Base-by-base conservation (phyloP, 2,888 invertebrate genomes). In the Synergus umbraculus region DNA sequence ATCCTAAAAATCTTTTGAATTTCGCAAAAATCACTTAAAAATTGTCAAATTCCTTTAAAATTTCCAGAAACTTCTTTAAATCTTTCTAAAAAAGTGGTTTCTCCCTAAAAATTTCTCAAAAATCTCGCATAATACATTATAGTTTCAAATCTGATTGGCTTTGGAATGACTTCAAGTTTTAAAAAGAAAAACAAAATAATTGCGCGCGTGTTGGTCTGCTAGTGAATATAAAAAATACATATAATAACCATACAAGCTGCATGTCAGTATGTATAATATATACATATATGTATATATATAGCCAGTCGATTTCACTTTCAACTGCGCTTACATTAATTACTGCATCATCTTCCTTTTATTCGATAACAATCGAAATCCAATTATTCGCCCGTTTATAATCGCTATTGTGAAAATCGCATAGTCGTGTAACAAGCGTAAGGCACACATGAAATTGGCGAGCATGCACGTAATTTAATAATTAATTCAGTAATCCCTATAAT, bases 221-320 rank as follows among this genome's bases (percentile, higher is more conserved):
- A 22, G 22, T 22, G 22, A 22, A 22, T 1, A 22, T 9, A 13
- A 67, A 13, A 67, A 46, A 43, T 13, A 44, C 44, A 67, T 67
- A 13, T 18, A 44, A 22, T 67, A n/a, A 43, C 43, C 15, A 67
- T 44, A 54, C 49, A 54, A 37, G 37, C 22, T 22, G 1, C 22
- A 22, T 22, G 22, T 22, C 22, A 22, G 22, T 22, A 22, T 22
- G 22, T 22, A 22, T 22, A 22, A 22, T 22, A 1, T 22, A 22
- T 22, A 22, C 1, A 22, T 22, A 22, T 37, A 37, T 46, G 22
- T 22, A 22, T 22, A 22, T 37, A 37, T 46, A 46, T 29, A 73
- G 54, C 37, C 76, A 82, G 83, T 81, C 86, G 86, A 86, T 86
- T 86, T 86, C 86, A 86, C 86, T 86, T 86, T 86, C 82, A 84